Percentiles rank a stretch among this genome's conserved stretches.
Conservation (phyloP, 1,140 invertebrate species). For the Conopomorpha cramerella region DNA sequence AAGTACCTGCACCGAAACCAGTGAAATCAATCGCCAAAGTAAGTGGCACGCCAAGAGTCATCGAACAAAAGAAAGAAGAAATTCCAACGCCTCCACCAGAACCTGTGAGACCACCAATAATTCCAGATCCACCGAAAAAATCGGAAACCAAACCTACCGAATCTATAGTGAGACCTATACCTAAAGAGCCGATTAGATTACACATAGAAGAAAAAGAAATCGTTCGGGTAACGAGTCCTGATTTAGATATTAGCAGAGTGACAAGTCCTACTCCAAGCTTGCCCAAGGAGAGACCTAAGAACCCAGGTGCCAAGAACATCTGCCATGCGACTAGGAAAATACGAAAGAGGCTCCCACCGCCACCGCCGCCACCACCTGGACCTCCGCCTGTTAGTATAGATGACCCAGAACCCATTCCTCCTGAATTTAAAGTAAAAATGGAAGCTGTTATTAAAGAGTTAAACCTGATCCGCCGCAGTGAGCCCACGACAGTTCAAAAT, state of each 20-base stretch:
- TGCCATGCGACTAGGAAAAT: conserved; percentile 28
- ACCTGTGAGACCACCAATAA: conserved; percentile 54
- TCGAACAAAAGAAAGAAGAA: conserved; percentile 28
- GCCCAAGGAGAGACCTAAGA: no score
- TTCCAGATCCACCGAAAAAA: conserved; percentile 65
- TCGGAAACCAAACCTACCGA: no score
- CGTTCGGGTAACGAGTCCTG: no score
- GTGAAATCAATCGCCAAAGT: conserved; percentile 47
- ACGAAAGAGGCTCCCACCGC: conserved; percentile 46
- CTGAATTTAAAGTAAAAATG: conserved; percentile 62
- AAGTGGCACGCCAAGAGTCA: conserved; percentile 39
- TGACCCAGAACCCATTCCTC: conserved; percentile 27
- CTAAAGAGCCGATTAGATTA: no score
- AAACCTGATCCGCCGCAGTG: conserved; percentile 37
- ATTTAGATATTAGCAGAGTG: no score
- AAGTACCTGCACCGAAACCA: conserved; percentile 61
- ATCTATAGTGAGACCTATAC: no score
- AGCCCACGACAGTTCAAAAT: conserved; percentile 28
- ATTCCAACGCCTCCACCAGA: not conserved
- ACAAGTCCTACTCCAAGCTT: no score
- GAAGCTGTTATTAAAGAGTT: conserved; percentile 63
- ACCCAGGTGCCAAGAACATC: not conserved
- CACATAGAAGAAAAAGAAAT: no score
- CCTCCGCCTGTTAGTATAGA: no score
- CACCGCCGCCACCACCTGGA: conserved; percentile 38